Percentiles rank a stretch among this genome's conserved stretches.
These are phyloP conservation scores for Papilio polyxenes DNA, from an alignment of 1,140 invertebrate species.

Conservation along the genomic window DNA sequence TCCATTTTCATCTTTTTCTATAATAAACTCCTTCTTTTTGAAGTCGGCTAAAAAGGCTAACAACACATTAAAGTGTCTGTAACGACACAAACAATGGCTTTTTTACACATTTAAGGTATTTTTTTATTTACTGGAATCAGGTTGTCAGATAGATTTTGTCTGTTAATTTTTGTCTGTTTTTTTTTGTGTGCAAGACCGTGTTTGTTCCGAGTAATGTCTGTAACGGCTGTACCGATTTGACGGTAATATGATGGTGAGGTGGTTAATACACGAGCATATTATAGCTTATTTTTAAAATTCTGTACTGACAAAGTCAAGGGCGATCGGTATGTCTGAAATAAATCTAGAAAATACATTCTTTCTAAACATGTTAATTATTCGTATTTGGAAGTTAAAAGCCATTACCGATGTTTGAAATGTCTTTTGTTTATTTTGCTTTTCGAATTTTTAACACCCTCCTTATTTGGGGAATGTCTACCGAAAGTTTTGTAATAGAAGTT, in stretches of 20 bases:
- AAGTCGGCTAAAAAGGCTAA: neutral
- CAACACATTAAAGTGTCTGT: no score
- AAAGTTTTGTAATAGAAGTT: neutral
- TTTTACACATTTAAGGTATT: no score
- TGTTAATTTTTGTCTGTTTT: no score
- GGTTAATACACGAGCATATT: neutral
- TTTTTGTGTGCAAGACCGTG: no score
- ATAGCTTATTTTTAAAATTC: neutral
- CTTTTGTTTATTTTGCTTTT: neutral
- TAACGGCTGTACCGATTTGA: no score
- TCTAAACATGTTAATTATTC: neutral
- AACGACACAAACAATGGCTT: no score
- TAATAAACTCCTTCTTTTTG: no score
- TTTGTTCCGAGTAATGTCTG: no score
- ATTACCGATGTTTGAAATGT: neutral
- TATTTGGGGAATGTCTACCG: neutral
- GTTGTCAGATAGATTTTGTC: no score
- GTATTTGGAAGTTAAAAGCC: neutral
- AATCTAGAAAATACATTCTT: neutral
- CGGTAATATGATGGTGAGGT: no score
- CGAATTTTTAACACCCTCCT: neutral
- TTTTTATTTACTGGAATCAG: no score
- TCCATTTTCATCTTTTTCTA: neutral
- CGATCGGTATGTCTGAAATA: neutral
- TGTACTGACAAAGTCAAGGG: neutral